Evolutionary conservation across 2,797 vertebrate species (phyloP).

Genomic region (Glyptemys insculpta): DNA sequence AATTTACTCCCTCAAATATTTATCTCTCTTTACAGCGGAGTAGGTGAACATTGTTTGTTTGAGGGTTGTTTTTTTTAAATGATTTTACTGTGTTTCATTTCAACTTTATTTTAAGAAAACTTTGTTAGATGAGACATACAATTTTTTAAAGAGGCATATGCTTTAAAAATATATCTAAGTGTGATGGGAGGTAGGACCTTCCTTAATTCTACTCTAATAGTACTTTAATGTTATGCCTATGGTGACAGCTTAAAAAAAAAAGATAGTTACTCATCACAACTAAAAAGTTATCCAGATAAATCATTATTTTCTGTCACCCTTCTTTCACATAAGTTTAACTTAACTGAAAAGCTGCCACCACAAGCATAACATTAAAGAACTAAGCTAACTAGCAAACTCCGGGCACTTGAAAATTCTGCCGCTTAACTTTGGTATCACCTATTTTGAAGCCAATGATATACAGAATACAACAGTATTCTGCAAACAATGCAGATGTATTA

Average conservation of each 20-base stretch:
- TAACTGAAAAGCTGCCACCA: background rate
- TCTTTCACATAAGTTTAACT: slow-evolving; percentile 1
- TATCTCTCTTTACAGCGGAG: background rate
- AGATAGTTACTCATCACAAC: rapidly evolving
- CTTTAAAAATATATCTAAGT: background rate
- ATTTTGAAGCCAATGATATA: slow-evolving; percentile 62
- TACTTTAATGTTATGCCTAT: background rate
- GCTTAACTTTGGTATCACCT: slow-evolving; percentile 56
- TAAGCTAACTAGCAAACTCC: slow-evolving; percentile 28
- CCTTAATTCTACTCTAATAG: background rate
- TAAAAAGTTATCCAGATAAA: background rate
- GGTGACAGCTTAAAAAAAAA: slow-evolving; percentile 8
- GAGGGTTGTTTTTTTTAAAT: background rate
- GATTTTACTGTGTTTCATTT: slow-evolving; percentile 29
- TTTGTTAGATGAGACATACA: background rate
- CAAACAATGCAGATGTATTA: slow-evolving; percentile 76
- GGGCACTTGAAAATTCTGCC: slow-evolving; percentile 68
- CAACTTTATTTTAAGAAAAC: slow-evolving; percentile 25
- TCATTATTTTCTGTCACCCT: background rate
- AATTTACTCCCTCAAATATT: slow-evolving; percentile 22
- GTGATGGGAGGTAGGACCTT: background rate
- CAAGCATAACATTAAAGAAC: background rate
- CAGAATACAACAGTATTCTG: slow-evolving; percentile 64
- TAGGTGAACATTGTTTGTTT: background rate
- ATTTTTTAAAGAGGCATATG: rapidly evolving